phyloP scores from a whole-genome alignment of 2,113 vertebrate species.

The Cyanoderma ruficeps region DNA sequence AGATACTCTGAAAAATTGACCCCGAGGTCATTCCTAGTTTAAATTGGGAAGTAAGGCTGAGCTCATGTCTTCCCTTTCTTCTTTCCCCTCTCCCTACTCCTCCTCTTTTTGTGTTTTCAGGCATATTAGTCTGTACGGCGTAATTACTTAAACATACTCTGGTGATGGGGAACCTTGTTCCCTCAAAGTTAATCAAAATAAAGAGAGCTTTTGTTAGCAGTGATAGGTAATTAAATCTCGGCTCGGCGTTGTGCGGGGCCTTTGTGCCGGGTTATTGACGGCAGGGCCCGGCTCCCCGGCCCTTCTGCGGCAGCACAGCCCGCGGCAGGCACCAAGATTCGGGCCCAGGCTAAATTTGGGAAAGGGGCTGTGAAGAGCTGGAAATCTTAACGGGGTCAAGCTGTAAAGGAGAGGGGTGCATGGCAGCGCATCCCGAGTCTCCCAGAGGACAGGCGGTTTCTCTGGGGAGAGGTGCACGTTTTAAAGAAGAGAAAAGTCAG shows the following conservation, averaged over 20 bases:
- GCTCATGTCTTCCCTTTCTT: slow-evolving; percentile 56
- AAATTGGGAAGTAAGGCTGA: slow-evolving; percentile 64
- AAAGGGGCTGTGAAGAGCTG: background rate
- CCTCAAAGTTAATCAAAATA: slow-evolving; percentile 69
- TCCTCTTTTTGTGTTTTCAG: slow-evolving; percentile 16
- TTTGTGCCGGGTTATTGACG: slow-evolving; percentile 21
- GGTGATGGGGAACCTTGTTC: slow-evolving; percentile 12
- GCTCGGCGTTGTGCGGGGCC: background rate
- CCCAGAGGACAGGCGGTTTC: background rate
- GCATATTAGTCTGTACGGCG: background rate
- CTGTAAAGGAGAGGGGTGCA: background rate
- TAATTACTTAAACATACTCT: slow-evolving; percentile 66
- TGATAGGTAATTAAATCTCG: slow-evolving; percentile 67
- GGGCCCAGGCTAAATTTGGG: background rate
- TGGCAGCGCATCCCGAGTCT: fast-evolving
- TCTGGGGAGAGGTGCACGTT: fast-evolving
- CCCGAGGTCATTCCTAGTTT: slow-evolving; percentile 61
- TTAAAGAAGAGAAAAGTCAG: background rate
- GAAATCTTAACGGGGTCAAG: background rate
- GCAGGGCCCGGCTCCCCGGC: background rate
- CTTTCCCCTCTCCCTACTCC: background rate
- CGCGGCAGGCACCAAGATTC: fast-evolving
- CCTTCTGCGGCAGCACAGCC: background rate
- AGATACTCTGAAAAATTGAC: slow-evolving; percentile 69
- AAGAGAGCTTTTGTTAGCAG: slow-evolving; percentile 54